These are phyloP conservation scores for Siniperca undulata DNA, from an alignment of 2,797 vertebrate genomes.

Conservation along the genomic window DNA sequence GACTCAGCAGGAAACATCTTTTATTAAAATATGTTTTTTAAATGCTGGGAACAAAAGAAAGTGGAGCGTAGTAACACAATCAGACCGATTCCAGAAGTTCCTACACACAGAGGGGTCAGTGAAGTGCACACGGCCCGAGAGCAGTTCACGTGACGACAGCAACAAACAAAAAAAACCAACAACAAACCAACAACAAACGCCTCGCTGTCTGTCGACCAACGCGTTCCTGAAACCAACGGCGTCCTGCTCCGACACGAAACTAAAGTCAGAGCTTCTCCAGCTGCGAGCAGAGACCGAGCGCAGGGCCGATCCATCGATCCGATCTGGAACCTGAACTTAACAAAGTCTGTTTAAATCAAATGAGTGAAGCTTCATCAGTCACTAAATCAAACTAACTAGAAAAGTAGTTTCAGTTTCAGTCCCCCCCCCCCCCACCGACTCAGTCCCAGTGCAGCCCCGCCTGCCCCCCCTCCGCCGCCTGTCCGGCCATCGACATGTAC, in stretches of 20 bases:
- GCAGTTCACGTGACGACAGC: neutral
- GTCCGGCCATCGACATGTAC: constrained; percentile 55
- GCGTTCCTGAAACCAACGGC: neutral
- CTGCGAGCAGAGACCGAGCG: neutral
- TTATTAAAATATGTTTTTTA: constrained; percentile 20
- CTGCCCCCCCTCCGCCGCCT: neutral
- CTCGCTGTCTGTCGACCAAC: neutral
- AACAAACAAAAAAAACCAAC: neutral
- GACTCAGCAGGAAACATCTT: neutral
- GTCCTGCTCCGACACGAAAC: constrained; percentile 2
- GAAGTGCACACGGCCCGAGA: constrained; percentile 22
- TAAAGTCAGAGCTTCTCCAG: too few relatives aligned
- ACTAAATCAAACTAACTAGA: too few relatives aligned
- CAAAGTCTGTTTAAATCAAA: too few relatives aligned
- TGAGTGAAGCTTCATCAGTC: too few relatives aligned
- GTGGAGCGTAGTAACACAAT: constrained; percentile 11
- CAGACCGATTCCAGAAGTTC: neutral
- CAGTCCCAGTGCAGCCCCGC: constrained; percentile 3
- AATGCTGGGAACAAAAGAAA: constrained; percentile 36
- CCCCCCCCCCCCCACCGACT: neutral
- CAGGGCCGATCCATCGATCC: too few relatives aligned
- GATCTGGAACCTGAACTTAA: too few relatives aligned
- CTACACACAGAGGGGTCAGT: constrained; percentile 33
- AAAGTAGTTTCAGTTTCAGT: neutral
- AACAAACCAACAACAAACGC: neutral